These are phyloP conservation scores for Ictinia mississippiensis DNA, from an alignment of 2,797 vertebrate genomes.

Conservation along the genomic window DNA sequence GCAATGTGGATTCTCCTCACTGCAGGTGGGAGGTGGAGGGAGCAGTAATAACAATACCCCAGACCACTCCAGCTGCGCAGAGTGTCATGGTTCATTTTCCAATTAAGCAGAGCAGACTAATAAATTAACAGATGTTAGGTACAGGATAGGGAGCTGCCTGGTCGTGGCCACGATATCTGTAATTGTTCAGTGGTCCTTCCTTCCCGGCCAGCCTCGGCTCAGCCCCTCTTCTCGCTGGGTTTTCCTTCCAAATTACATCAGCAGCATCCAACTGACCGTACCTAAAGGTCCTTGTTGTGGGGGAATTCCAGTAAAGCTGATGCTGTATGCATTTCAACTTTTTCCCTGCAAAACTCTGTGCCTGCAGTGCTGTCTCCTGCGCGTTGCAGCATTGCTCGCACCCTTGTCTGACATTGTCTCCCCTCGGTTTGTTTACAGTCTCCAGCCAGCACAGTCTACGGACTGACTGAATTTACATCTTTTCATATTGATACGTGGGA, in stretches of 20 bases:
- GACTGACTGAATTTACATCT: neutral
- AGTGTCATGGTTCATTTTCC: neutral
- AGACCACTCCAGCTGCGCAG: neutral
- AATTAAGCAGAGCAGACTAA: neutral
- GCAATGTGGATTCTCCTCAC: neutral
- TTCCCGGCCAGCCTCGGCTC: neutral
- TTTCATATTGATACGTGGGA: neutral
- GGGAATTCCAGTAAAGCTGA: neutral
- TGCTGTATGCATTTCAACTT: neutral
- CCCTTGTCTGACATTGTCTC: neutral
- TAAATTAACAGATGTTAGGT: neutral
- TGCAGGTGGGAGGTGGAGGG: neutral
- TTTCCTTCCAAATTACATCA: neutral
- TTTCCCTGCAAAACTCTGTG: neutral
- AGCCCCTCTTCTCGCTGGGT: neutral
- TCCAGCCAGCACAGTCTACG: neutral
- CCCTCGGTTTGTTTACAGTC: neutral
- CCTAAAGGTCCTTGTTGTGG: rapidly evolving
- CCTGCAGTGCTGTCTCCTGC: rapidly evolving
- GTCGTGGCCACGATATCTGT: rapidly evolving
- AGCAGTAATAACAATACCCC: neutral
- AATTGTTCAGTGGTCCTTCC: neutral
- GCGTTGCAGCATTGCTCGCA: neutral
- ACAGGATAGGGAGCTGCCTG: neutral
- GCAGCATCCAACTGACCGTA: neutral